Percentiles rank a stretch among this genome's conserved stretches.
Evolutionary conservation across 1,140 invertebrate genomes (phyloP).

Genomic region (Danaus melanippus): DNA sequence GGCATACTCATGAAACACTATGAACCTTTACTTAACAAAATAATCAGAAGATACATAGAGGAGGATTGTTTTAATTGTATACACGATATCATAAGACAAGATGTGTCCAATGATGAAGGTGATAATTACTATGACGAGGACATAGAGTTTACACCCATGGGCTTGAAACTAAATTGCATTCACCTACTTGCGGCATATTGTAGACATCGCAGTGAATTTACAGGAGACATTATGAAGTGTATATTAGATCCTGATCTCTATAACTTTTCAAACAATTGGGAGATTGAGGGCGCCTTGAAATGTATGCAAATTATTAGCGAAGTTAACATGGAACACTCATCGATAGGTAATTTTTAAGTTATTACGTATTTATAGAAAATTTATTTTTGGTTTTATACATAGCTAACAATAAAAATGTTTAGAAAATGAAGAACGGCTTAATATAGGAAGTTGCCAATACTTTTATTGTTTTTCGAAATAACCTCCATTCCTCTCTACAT

Average conservation of each 20-base stretch:
- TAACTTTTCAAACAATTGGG: conserved; percentile 31
- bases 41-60: conserved; percentile 32
- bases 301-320: conserved; percentile 41
- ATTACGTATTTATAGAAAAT: conserved; percentile 5
- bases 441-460: no score
- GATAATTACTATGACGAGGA: conserved; percentile 35
- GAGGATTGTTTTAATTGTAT: conserved; percentile 44
- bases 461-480: no score
- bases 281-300: conserved; percentile 38
- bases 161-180: conserved; percentile 42
- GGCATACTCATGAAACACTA: conserved; percentile 38
- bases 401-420: no score
- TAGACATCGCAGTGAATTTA: conserved; percentile 28
- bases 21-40: conserved; percentile 23
- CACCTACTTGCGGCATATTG: conserved; percentile 48
- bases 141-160: conserved; percentile 29
- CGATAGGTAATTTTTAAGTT: conserved; percentile 38
- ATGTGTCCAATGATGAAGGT: conserved; percentile 28
- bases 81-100: conserved; percentile 36
- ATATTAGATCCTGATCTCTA: conserved; percentile 48
- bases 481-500: no score
- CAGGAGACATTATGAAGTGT: conserved; percentile 43
- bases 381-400: no score
- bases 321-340: conserved; percentile 28
- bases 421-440: no score